Evolutionary conservation across 2,113 vertebrate genomes (phyloP).

Genomic region (Ptilorrhoa leucosticta): DNA sequence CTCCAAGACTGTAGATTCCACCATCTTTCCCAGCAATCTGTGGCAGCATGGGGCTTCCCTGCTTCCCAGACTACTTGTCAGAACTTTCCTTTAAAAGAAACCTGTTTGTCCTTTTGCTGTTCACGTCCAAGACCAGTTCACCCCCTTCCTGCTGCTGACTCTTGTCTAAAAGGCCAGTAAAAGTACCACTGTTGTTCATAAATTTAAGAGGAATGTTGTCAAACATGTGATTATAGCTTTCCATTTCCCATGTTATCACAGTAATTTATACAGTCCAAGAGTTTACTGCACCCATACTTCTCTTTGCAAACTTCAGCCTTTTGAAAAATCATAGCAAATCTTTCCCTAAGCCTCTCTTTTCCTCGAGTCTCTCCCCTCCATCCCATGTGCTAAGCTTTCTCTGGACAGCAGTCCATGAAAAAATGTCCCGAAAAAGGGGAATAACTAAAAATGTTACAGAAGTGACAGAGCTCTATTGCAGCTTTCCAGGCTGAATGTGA

Average conservation of each 20-base stretch:
- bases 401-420: not conserved
- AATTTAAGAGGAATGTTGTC: not conserved
- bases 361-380: not conserved
- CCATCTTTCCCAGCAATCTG: not conserved
- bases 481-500: not conserved
- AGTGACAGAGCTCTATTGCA: not conserved
- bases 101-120: not conserved
- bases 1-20: not conserved
- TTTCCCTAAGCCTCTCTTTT: not conserved
- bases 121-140: not conserved
- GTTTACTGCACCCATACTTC: not conserved
- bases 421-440: rapidly evolving
- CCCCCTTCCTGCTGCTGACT: not conserved
- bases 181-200: not conserved
- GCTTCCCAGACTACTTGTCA: not conserved
- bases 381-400: not conserved
- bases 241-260: not conserved
- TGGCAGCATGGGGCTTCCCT: not conserved
- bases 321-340: not conserved
- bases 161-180: not conserved
- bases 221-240: not conserved
- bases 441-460: not conserved
- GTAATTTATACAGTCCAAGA: not conserved
- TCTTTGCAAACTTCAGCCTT: not conserved
- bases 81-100: not conserved